These are phyloP conservation scores for Spinus olivaceus DNA, from an alignment of 2,797 vertebrate species.

Conservation along the genomic window DNA sequence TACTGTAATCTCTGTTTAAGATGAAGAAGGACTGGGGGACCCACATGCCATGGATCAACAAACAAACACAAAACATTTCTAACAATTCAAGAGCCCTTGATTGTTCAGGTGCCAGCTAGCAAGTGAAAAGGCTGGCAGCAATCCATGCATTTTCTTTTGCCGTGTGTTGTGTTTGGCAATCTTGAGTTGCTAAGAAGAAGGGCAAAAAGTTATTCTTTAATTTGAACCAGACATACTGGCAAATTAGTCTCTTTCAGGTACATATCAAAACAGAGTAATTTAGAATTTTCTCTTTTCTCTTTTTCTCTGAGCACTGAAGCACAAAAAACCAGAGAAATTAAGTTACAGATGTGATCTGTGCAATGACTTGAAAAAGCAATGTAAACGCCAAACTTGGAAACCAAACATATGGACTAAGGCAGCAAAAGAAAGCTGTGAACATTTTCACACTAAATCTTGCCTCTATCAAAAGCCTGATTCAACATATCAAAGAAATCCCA, in stretches of 20 bases:
- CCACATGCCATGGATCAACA: not conserved
- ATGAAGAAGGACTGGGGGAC: not conserved
- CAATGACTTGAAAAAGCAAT: not conserved
- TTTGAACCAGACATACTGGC: not conserved
- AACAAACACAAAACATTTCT: not conserved
- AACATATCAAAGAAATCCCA: conserved; percentile 44
- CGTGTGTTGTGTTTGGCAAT: not conserved
- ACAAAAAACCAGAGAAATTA: not conserved
- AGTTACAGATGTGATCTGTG: not conserved
- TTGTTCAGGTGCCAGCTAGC: not conserved
- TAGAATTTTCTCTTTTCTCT: not conserved
- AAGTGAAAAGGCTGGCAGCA: not conserved
- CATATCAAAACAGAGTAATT: not conserved
- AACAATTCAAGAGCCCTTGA: not conserved
- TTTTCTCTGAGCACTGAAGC: not conserved
- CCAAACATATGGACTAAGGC: not conserved
- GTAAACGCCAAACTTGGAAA: not conserved
- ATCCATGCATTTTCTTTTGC: not conserved
- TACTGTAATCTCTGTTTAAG: not conserved
- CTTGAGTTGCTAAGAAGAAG: not conserved
- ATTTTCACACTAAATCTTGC: conserved; percentile 10
- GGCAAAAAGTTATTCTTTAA: not conserved
- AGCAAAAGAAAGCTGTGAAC: not conserved
- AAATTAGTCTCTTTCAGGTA: not conserved
- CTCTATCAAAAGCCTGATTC: conserved; percentile 24